Evolutionary conservation across 2,113 vertebrate species (phyloP).

Genomic region (Otolemur garnettii): DNA sequence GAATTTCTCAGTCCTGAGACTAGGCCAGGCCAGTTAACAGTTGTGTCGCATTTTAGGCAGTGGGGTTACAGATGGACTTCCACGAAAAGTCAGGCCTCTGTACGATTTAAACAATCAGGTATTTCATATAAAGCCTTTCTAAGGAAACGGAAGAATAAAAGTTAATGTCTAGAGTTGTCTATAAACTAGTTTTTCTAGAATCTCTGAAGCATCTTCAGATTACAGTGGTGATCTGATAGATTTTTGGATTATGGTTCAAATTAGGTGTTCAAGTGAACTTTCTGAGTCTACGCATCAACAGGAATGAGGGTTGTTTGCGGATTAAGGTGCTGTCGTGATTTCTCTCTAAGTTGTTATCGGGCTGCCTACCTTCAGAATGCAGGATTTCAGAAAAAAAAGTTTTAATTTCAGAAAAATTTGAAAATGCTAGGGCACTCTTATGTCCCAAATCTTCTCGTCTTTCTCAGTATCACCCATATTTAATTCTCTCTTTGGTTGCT

Average conservation of each 20-base stretch:
- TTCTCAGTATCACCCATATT: no score
- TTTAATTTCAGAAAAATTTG: not conserved
- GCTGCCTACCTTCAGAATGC: not conserved
- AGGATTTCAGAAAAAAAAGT: not conserved
- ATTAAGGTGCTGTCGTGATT: not conserved
- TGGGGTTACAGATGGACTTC: not conserved
- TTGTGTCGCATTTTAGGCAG: not conserved
- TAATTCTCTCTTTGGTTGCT: no score
- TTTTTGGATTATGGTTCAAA: not conserved
- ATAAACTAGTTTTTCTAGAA: not conserved
- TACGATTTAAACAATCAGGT: not conserved
- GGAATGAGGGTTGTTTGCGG: not conserved
- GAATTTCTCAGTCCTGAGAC: not conserved
- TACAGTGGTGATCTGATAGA: not conserved
- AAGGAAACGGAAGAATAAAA: not conserved
- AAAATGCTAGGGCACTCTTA: not conserved
- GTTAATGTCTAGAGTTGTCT: not conserved
- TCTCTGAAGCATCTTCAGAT: not conserved
- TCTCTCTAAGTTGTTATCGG: not conserved
- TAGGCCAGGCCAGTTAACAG: not conserved
- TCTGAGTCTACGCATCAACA: not conserved
- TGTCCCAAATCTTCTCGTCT: no score
- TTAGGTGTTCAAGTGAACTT: not conserved
- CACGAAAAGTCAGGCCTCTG: not conserved
- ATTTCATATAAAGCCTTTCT: not conserved